Evolutionary conservation across 2,113 vertebrate genomes (phyloP), one percentile per base, ranked within the genome.

Genomic region (Nothobranchius kuhntae): DNA sequence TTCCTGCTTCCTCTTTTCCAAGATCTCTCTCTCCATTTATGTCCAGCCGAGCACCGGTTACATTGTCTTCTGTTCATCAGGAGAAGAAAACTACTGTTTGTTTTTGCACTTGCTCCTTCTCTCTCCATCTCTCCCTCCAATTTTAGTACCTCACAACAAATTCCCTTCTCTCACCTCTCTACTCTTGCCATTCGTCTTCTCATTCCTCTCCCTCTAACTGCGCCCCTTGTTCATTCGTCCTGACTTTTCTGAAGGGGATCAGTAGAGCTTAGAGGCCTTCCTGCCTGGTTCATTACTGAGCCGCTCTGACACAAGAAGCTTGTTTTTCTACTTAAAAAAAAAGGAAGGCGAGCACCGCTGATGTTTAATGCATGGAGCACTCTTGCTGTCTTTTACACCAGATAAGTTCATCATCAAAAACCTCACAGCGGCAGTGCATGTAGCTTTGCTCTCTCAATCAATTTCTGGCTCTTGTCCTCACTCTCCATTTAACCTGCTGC

Each of bases 1-100:
- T 59, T 63, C 80, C 80, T 76, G 75, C 68, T 40, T 40, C 9
- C 64, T 68, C 65, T 78, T 78, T 82, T 89, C 86, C 86, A 82
- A 76, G 78, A 84, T 85, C 84, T 82, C 77, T 85, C 84, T 82
- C 77, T 79, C 81, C 78, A 78, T 90, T 89, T 90, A 78, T 87
- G 89, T 72, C 80, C 86, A 90, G 82, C 82, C 79, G 84, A 89
- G 84, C 87, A 88, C 83, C 77, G 76, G 76, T 89, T 86, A 92
- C 77, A 77, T 84, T 86, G 86, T 77, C 72, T 76, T 77, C 73
- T 76, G 65, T 84, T 80, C 64, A 77, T 86, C 79, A 73, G 63
- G 71, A 75, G 61, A 85, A 80, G 69, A 84, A 83, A 74, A 36
- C 66, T 68, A 40, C 64, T 77, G 63, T 81, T 85, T 82, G 71